phyloP scores from a whole-genome alignment of 2,113 vertebrate species.

The Pseudopipra pipra region DNA sequence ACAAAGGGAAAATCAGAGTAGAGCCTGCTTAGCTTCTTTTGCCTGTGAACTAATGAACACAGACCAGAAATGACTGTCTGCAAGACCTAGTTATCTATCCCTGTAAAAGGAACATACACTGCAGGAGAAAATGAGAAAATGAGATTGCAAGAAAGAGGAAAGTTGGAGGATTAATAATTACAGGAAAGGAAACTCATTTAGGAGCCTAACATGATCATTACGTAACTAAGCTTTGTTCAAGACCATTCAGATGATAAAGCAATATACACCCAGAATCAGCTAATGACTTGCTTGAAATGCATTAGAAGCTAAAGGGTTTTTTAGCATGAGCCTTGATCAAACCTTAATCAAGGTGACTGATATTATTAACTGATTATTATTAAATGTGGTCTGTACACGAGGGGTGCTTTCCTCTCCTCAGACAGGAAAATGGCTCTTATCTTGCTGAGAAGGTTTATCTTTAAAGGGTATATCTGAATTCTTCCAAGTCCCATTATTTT shows the following conservation, averaged over 20 bases:
- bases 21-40: conserved; percentile 48
- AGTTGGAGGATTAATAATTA: conserved; percentile 24
- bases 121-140: conserved; percentile 62
- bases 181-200: conserved; percentile 44
- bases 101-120: not conserved
- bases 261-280: not conserved
- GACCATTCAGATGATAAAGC: not conserved
- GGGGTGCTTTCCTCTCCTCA: not conserved
- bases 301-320: not conserved
- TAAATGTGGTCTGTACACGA: not conserved
- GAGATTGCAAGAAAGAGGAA: conserved; percentile 37
- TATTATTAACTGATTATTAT: not conserved
- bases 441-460: not conserved
- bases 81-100: conserved; percentile 36
- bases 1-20: conserved; percentile 17
- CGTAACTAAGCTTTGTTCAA: not conserved
- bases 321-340: not conserved
- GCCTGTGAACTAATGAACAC: conserved; percentile 13
- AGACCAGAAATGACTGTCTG: conserved; percentile 28
- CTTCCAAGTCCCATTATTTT: not conserved
- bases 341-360: not conserved
- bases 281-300: not conserved
- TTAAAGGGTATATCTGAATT: not conserved
- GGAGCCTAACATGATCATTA: not conserved
- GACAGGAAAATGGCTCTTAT: not conserved